phyloP scores from a whole-genome alignment of 2,113 vertebrate species.

The Papio anubis region DNA sequence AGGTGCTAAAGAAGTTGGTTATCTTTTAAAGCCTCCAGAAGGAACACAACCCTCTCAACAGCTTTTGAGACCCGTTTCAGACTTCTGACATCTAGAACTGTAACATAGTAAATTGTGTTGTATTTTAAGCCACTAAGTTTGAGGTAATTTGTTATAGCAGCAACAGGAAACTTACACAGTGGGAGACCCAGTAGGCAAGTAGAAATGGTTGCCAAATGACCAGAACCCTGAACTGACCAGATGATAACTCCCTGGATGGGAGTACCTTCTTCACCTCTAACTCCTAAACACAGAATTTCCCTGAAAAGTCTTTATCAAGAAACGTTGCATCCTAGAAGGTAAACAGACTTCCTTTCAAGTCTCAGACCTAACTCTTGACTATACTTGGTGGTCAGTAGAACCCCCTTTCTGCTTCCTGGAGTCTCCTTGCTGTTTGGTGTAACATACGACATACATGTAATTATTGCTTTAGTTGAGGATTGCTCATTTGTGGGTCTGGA shows the following conservation, averaged over 20 bases:
- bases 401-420: not conserved
- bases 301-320: not conserved
- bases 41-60: not conserved
- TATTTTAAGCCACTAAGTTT: not conserved
- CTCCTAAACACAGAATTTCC: not conserved
- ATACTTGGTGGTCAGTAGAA: not conserved
- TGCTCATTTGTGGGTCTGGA: not conserved
- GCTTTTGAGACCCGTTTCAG: not conserved
- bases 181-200: not conserved
- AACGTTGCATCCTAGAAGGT: not conserved
- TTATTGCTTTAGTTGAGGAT: not conserved
- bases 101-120: not conserved
- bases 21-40: not conserved
- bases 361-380: not conserved
- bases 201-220: not conserved
- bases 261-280: not conserved
- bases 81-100: not conserved
- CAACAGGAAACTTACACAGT: not conserved
- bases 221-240: too few relatives aligned
- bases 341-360: not conserved
- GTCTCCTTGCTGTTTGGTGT: not conserved
- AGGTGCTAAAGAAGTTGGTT: not conserved
- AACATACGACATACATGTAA: not conserved
- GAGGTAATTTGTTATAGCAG: not conserved
- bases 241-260: not conserved